A percentile compares a stretch with the other conserved stretches of the same genome.
Conservation (phyloP, 2,113 vertebrate genomes). For the Catharus fuscescens region DNA sequence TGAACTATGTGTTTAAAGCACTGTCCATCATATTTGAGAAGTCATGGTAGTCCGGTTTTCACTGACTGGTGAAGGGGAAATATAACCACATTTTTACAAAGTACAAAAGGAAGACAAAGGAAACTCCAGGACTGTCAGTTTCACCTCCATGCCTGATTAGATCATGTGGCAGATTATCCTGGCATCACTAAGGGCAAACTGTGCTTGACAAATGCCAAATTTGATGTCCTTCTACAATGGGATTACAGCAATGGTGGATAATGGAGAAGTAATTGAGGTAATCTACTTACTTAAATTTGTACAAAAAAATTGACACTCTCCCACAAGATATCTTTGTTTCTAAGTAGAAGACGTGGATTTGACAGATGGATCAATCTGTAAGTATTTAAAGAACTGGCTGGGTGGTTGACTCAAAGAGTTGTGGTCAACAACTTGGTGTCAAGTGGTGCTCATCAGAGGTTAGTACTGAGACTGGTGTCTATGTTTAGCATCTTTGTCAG, state of each 20-base stretch:
- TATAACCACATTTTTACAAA: not conserved
- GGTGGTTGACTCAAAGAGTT: too few species aligned
- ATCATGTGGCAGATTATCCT: not conserved
- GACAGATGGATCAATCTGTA: not conserved
- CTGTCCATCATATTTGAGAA: not conserved
- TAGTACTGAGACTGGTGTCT: not conserved
- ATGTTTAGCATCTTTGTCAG: too few species aligned
- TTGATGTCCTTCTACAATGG: not conserved
- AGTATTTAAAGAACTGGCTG: not conserved
- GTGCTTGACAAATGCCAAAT: not conserved
- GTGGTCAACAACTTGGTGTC: not conserved
- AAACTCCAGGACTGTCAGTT: not conserved
- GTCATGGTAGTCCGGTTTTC: not conserved
- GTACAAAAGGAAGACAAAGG: not conserved
- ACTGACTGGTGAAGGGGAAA: not conserved
- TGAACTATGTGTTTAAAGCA: not conserved
- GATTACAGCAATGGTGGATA: not conserved
- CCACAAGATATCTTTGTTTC: fast-evolving
- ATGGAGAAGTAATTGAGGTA: not conserved
- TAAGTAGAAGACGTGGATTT: not conserved
- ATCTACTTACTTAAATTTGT: not conserved
- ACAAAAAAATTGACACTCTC: not conserved
- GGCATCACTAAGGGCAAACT: not conserved
- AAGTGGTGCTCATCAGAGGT: fast-evolving
- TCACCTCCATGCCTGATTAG: not conserved